Evolutionary conservation across 30 jellyfish, hydroid and myxozoan genomes (phyloP).

Genomic region (Hydractinia symbiolongicarpus): DNA sequence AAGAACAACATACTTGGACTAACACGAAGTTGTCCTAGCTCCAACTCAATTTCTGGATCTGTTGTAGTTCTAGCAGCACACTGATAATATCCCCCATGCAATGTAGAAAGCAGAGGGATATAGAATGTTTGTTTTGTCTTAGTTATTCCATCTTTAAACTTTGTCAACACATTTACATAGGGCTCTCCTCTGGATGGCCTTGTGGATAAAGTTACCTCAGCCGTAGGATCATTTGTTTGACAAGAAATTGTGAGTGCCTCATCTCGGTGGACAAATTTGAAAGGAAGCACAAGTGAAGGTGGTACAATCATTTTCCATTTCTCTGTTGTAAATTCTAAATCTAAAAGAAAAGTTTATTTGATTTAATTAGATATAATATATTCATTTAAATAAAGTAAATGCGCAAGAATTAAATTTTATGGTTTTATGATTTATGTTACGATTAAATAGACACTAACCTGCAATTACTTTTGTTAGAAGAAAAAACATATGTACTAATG

Average conservation of each 20-base stretch:
- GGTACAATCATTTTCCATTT: too few relatives aligned
- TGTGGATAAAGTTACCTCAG: slow-evolving; percentile 16
- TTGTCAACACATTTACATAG: background rate
- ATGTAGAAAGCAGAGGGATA: background rate
- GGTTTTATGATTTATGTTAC: too few relatives aligned
- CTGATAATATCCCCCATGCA: slow-evolving; percentile 2
- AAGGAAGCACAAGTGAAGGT: background rate
- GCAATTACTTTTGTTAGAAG: too few relatives aligned
- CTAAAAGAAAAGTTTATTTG: too few relatives aligned
- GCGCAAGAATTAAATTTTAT: too few relatives aligned
- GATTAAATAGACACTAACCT: too few relatives aligned
- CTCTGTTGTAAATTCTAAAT: too few relatives aligned
- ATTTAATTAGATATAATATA: too few relatives aligned
- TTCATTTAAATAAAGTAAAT: too few relatives aligned
- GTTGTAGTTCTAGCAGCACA: background rate
- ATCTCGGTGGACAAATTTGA: background rate
- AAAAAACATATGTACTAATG: too few relatives aligned
- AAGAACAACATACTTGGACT: background rate
- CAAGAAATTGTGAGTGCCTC: slow-evolving; percentile 8
- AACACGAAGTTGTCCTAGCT: slow-evolving; percentile 10
- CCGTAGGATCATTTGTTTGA: slow-evolving; percentile 17
- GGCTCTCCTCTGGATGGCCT: background rate
- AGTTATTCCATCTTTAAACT: slow-evolving; percentile 9
- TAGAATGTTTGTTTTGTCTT: slow-evolving; percentile 2
- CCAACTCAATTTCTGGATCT: slow-evolving; percentile 4